Base-by-base conservation (phyloP, 2,888 invertebrate species). In the Sminthurinus aureus region DNA sequence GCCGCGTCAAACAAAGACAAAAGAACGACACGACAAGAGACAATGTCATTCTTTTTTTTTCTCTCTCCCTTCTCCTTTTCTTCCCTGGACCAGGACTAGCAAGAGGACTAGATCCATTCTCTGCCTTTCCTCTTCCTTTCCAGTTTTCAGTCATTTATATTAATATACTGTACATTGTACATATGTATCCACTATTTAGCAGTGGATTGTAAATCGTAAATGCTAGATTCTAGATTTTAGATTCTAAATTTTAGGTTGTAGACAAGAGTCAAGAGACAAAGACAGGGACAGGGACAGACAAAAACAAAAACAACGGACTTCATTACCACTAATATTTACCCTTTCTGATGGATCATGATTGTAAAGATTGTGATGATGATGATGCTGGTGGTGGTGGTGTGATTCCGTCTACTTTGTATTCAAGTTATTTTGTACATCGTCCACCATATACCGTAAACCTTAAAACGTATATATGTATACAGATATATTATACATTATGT, bases 1-100 rank as follows among this genome's bases (percentile, higher is more conserved):
- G 84, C 82, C 84, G 84, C 83, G 83, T 86, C 86, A 84, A 82
- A 83, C 81, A 84, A 85, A 86, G 83, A 82, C 83, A 80, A 79
- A 71, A 75, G 79, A 20, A 79, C 77, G 73, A 73, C 52, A 79
- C 20, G 84, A 76, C 69, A 80, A 74, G 81, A 64, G 79, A 74
- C 76, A 80, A 74, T 84, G 83, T 83, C 79, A 79, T 83, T 26
- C 71, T 83, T 71, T 20, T 78, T 81, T 81, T 64, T 75, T 66
- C 74, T 38, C 22, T 38, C 52, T 52, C 71, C 71, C 52, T 51
- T 22, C 18, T 51, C 51, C 76, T 58, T 1, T 77, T 50, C 51
- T 52, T 20, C 13, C 26, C 50, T 26, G 26, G 75, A 12, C 22
- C 77, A 22, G 15, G 38, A 38, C 38, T 38, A 38, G 38, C 38